Evolutionary conservation across 2,888 invertebrate genomes (phyloP).

Genomic region (Xestobium rufovillosum): DNA sequence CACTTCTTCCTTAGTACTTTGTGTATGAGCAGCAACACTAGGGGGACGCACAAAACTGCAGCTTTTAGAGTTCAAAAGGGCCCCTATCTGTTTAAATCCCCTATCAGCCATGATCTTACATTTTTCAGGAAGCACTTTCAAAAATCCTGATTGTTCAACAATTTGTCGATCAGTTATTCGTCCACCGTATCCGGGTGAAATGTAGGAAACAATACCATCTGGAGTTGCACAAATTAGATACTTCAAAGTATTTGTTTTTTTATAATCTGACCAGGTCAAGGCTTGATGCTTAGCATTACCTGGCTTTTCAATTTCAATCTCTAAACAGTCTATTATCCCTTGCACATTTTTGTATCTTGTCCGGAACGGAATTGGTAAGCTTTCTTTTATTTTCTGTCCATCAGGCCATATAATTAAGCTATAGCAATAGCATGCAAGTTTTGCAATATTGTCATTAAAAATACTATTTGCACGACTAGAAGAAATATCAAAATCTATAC

Average conservation of each 20-base stretch:
- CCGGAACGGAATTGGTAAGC: conserved; percentile 16
- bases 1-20: conserved; percentile 19
- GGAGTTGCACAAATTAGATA: too few relatives aligned
- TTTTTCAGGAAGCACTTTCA: conserved; percentile 6
- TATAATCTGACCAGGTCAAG: conserved; percentile 17
- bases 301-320: conserved; percentile 19
- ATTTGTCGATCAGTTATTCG: background rate
- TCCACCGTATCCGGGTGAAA: conserved; percentile 4
- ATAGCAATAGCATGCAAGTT: too few relatives aligned
- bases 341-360: conserved; percentile 11
- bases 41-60: conserved; percentile 16
- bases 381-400: too few relatives aligned
- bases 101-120: conserved; percentile 13
- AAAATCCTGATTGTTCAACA: conserved; percentile 4
- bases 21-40: conserved; percentile 13
- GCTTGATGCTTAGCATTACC: conserved; percentile 16
- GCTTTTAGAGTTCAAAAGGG: conserved; percentile 2
- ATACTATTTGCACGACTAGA: too few relatives aligned
- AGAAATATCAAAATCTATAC: too few relatives aligned
- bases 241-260: conserved; percentile 17
- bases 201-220: too few relatives aligned
- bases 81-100: conserved; percentile 14
- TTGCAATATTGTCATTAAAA: too few relatives aligned
- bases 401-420: conserved; percentile 10
- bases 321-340: conserved; percentile 19